Evolutionary conservation across 2,113 vertebrate species (phyloP), one percentile per base, ranked within the genome.

Genomic region (Halichoeres trimaculatus): DNA sequence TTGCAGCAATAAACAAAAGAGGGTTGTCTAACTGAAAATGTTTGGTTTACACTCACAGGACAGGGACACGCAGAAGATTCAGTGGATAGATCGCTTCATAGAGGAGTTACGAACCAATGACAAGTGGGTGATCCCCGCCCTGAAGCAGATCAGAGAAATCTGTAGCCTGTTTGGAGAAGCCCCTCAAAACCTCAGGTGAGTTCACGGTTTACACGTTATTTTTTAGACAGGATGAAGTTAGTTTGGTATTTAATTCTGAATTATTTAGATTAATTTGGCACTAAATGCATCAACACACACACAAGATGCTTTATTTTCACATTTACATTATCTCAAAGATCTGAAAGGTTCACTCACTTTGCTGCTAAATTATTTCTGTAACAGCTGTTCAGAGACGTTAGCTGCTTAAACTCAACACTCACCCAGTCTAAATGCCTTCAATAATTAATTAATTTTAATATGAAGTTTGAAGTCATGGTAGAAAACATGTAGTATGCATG

Each of bases 61-160:
- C 89, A 93, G 98, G 89, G 98, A 99, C 85, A 97, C 98, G 1
- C 98, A 99, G 66, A 99, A 99, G 94, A 98, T 99, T 83, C 98
- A 99, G 74, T 99, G 98, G 98, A 99, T 99, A 88, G 97, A 99
- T 92, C 96, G 97, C 64, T 99, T 99, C 92, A 99, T 99, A 94
- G 98, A 99, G 94, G 98, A 99, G 80, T 94, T 99, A 87, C 96
- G 98, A 90, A 99, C 98, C 87, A 99, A 99, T 90, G 98, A 99
- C 90, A 99, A 99, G 87, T 99, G 98, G 98, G 98, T 99, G 80
- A 99, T 99, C 85, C 98, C 98, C 79, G 98, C 98, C 78, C 90
- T 99, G 88, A 99, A 99, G 91, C 98, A 99, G 88, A 99, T 99
- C 82, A 95, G 97, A 93, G 98, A 99, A 95, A 99, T 99, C 83